Evolutionary conservation across 1,140 invertebrate species (phyloP), one percentile per base, ranked within the genome.

Genomic region (Drosophila gunungcola): DNA sequence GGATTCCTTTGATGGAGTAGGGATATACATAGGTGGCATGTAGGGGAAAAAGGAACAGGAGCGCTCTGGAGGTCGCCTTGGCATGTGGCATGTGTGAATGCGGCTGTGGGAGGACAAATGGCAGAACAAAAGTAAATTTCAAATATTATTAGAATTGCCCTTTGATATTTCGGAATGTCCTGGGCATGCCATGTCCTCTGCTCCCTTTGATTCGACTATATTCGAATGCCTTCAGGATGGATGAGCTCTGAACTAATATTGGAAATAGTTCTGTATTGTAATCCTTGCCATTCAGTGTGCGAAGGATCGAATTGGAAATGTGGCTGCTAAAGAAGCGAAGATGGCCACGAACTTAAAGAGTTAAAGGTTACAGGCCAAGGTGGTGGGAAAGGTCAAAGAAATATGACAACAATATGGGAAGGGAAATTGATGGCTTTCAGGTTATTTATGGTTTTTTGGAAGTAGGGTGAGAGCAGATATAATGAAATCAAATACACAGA

Each of bases 111-210:
- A 53, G 39, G 34, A 57, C 41, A 57, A 52, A 38, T 57, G 51
- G 52, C 45, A 75, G 73, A 75, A 57, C 52, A 76, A 76, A 70
- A 75, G 73, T 48, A 67, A 54, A 75, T 67, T 76, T 75, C 61
- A 76, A 75, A 76, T 76, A 76, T 76, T 76, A 76, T 76, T 76
- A 75, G 73, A 58, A 75, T 70, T 76, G 61, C 61, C 61, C 73
- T 76, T 76, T 76, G 73, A 76, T 76, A 76, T 76, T 42, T 52
- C 36, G 53, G 60, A 76, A 76, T 76, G 61, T 76, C 29, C 68
- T 45, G 48, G 63, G 38, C 45, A 60, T 72, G 38, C 69, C 54
- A 58, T 39, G 42, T 60, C 32, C 38, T 42, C 13, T 7, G 45
- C 46, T 39, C 21, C 67, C 63, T 69, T 69, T 70, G 52, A 65